Evolutionary conservation across 92 coral and sea anemone species (phyloP), one percentile per base, ranked within the genome.

Genomic region (Palythoa caribaeorum): DNA sequence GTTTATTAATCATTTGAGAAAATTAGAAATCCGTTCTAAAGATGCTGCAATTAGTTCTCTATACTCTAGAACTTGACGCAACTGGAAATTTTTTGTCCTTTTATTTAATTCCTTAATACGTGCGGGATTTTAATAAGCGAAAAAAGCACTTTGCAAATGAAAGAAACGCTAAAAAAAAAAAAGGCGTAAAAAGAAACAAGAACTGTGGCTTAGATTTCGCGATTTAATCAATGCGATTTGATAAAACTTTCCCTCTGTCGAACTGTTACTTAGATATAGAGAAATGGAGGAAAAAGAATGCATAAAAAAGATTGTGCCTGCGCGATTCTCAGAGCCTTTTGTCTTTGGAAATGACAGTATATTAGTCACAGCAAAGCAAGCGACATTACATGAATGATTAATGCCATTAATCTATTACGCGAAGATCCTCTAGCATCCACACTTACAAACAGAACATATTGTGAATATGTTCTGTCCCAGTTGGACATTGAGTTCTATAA

Each of bases 341-440:
- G 76, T 66, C 13, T 68, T 20, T 12, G 21, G 8, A 69, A 6
- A 54, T 65, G 47, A 48, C 86, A 65, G 76, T 66, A 7, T 66
- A 81, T 81, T 81, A 81, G 74, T 35, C 38, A n/a, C 74, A 5
- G 44, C 28, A 15, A 40, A 40, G 72, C 85, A 66, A 47, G 59
- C 86, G 86, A 21, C n/a, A 36, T 66, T 66, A 81, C 76, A 81
- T 81, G 75, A 81, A 81, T 66, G 48, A 81, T 81, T 81, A 65
- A 81, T 81, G 86, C 76, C 76, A 50, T 48, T 81, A 47, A 66
- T 47, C 28, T 65, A 66, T 81, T 81, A 20, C 76, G 86, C 54
- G 47, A 37, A 71, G 48, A 65, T 62, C 47, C 57, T 81, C 38
- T 63, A 28, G 62, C 40, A 47, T 21, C 9, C 19, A 63, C 86